Evolutionary conservation across 2,888 invertebrate species (phyloP), one percentile per base, ranked within the genome.

Genomic region (Drosophila planitibia): DNA sequence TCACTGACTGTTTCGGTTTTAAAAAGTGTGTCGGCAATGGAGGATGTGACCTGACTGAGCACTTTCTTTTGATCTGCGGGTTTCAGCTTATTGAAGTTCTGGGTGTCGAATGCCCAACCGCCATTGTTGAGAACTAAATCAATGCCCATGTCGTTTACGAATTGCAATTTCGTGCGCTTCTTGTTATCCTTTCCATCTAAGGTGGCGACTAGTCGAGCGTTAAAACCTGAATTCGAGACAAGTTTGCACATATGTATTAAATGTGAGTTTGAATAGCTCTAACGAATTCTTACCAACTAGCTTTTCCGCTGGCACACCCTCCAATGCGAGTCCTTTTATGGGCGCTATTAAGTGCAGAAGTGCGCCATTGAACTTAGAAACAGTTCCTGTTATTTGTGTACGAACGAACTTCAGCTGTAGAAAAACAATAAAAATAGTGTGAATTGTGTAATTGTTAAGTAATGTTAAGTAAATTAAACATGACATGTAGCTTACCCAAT

Each of bases 131-230:
- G 94, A 14, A 96, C 95, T 81, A 96, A 95, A 71, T 95, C 95
- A 41, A 95, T 94, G 92, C 97, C 97, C 83, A 95, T 94, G 87
- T 97, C 96, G 22, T 91, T 84, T 25, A 93, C 91, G 74, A 94
- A 94, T 25, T 93, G 92, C 1, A 97, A 90, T 5, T 95, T 95
- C 28, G 94, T 92, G 73, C 95, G 94, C 44, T 95, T 95, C 89
- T 95, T 96, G 33, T 89, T 91, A 61, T 93, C 93, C 93, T 95
- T 96, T 85, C 95, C 94, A 89, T 96, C 96, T 19, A 95, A 94
- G 25, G 96, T 94, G 67, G 96, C 94, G 81, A 96, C 94, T 3
- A 96, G 95, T n/a, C 94, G 94, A 19, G 95, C 92, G 74, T 96
- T 96, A 92, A 94, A 95, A 19, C 95, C 95, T 95, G 79, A 2